Percentiles rank a stretch among this genome's conserved stretches.
These are phyloP conservation scores for Glaucomys volans DNA, from an alignment of 2,113 vertebrate genomes.

Conservation along the genomic window DNA sequence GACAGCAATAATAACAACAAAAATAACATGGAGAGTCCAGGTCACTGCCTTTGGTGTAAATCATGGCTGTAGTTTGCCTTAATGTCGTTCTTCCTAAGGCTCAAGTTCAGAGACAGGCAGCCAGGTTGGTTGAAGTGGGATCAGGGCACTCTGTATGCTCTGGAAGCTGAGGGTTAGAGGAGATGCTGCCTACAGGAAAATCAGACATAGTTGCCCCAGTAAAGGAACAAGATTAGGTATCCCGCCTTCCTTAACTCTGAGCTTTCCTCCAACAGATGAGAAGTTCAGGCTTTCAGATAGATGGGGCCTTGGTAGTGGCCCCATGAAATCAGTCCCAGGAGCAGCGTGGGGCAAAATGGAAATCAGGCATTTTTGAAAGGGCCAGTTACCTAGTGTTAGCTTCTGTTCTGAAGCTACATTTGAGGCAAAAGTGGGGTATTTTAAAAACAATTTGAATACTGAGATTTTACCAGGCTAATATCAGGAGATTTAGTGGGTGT, in stretches of 20 bases:
- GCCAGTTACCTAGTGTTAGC: not conserved
- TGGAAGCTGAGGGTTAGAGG: not conserved
- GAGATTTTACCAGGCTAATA: not conserved
- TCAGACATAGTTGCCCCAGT: not conserved
- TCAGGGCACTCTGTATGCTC: not conserved
- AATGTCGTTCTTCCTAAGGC: not conserved
- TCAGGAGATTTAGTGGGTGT: not conserved
- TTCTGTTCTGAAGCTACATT: not conserved
- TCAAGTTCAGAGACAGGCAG: not conserved
- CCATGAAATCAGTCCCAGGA: not conserved
- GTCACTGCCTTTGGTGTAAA: not conserved
- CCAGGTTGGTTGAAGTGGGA: not conserved
- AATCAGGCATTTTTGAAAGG: not conserved
- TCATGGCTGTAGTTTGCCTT: not conserved
- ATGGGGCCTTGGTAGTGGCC: not conserved
- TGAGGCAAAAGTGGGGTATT: not conserved
- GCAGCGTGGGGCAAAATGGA: not conserved
- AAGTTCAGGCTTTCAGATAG: not conserved
- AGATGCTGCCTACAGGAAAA: not conserved
- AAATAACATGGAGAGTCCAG: too few species aligned
- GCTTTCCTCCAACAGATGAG: not conserved
- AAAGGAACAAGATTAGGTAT: too few species aligned
- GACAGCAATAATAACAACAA: not conserved
- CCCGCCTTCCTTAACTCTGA: not conserved
- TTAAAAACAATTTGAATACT: not conserved